Conservation (phyloP, 1,140 invertebrate genomes). For the Brachionus manjavacas region DNA sequence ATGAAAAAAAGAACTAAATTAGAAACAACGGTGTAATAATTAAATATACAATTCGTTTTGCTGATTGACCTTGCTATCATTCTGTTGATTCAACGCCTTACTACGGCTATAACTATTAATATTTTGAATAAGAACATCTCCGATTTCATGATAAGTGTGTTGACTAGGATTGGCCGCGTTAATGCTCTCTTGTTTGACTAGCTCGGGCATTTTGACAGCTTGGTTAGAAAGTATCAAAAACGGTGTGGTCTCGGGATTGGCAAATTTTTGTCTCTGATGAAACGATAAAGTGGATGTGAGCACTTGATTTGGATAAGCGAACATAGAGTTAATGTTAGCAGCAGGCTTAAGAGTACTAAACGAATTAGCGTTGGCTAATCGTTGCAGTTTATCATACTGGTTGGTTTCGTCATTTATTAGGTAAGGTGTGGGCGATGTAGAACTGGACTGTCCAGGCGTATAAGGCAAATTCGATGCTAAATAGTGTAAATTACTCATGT, state of each 20-base stretch:
- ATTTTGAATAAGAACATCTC: not conserved
- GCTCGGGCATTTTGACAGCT: not conserved
- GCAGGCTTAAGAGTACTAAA: not conserved
- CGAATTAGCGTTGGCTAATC: not conserved
- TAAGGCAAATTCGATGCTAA: not conserved
- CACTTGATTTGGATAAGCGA: not conserved
- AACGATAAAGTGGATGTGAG: not conserved
- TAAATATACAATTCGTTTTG: conserved; percentile 28
- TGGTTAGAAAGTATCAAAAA: conserved; percentile 2
- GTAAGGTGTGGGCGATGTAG: not conserved
- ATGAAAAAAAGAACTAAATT: not conserved
- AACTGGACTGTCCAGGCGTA: not conserved
- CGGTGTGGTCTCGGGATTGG: not conserved
- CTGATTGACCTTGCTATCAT: not conserved
- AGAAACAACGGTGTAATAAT: conserved; percentile 21
- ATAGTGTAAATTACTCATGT: not conserved
- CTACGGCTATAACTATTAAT: not conserved
- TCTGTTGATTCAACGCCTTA: not conserved
- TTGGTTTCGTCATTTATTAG: not conserved
- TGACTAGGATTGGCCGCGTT: not conserved
- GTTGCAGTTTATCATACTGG: not conserved
- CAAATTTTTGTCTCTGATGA: not conserved
- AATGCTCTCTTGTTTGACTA: not conserved
- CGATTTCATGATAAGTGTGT: conserved; percentile 36
- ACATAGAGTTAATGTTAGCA: not conserved